Evolutionary conservation across 2,113 vertebrate genomes (phyloP).

Genomic region (Marmota monax): DNA sequence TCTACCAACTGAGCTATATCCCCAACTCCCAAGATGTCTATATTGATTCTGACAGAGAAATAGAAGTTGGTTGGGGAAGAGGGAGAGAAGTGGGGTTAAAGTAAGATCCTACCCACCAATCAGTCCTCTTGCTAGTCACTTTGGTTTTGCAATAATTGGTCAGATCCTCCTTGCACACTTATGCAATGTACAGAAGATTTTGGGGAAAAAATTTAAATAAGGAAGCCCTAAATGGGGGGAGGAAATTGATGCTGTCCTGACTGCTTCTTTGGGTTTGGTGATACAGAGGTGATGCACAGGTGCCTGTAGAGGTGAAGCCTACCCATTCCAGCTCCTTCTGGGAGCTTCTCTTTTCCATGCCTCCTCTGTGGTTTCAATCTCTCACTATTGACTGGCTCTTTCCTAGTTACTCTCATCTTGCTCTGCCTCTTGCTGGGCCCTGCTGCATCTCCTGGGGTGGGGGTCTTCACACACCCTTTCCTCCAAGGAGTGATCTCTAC

Average conservation of each 20-base stretch:
- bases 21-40: neutral
- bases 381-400: neutral
- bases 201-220: conserved; percentile 79
- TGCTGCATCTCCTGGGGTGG: neutral
- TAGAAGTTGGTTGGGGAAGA: neutral
- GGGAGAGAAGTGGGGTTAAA: conserved; percentile 30
- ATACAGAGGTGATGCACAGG: neutral
- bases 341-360: neutral
- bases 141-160: conserved; percentile 52
- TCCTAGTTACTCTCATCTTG: neutral
- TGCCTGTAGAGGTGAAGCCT: neutral
- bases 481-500: neutral
- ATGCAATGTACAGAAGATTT: conserved; percentile 81
- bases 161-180: conserved; percentile 84
- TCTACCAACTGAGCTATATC: too few species aligned
- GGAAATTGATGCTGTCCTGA: too few species aligned
- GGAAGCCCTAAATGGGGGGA: conserved; percentile 30
- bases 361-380: neutral
- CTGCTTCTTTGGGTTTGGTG: neutral
- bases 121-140: conserved; percentile 56
- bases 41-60: neutral
- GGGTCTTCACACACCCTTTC: neutral
- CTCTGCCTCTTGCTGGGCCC: neutral
- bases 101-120: conserved; percentile 64
- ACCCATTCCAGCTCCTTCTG: neutral